Percentiles rank a stretch among this genome's conserved stretches.
Conservation (phyloP, 2,113 vertebrate genomes). For the Caloenas nicobarica region DNA sequence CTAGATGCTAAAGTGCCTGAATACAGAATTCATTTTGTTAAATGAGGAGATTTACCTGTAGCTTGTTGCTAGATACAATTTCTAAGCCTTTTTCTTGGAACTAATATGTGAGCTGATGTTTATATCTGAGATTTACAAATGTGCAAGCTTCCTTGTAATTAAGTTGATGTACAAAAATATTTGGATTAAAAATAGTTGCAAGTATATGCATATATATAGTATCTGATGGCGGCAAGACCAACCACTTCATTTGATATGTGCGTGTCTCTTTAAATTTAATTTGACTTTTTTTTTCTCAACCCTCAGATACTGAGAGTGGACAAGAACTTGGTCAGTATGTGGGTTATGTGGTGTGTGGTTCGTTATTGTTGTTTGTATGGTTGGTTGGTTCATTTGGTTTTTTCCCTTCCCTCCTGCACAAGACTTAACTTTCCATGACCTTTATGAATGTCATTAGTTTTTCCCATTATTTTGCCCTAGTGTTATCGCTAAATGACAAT, state of each 20-base stretch:
- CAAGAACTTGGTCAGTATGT: neutral
- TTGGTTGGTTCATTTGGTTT: too few species aligned
- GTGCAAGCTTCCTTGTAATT: neutral
- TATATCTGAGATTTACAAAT: neutral
- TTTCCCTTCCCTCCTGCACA: neutral
- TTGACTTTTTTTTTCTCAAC: neutral
- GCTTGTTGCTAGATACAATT: neutral
- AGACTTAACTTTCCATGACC: neutral
- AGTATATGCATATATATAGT: neutral
- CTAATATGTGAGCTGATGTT: neutral
- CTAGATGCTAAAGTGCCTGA: neutral
- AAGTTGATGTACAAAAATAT: neutral
- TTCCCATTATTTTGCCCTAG: neutral
- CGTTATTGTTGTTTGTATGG: too few species aligned
- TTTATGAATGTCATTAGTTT: neutral
- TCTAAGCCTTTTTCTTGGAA: neutral
- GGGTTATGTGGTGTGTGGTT: neutral
- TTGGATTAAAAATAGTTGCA: neutral
- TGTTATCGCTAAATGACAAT: neutral
- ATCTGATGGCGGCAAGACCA: neutral
- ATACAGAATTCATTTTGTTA: neutral
- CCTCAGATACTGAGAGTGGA: neutral
- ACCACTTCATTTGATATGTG: neutral
- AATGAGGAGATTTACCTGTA: neutral
- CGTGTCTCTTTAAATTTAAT: neutral